Percentiles rank a stretch among this genome's conserved stretches.
Conservation (phyloP, 2,888 invertebrate species). For the Petrophora chlorosata region DNA sequence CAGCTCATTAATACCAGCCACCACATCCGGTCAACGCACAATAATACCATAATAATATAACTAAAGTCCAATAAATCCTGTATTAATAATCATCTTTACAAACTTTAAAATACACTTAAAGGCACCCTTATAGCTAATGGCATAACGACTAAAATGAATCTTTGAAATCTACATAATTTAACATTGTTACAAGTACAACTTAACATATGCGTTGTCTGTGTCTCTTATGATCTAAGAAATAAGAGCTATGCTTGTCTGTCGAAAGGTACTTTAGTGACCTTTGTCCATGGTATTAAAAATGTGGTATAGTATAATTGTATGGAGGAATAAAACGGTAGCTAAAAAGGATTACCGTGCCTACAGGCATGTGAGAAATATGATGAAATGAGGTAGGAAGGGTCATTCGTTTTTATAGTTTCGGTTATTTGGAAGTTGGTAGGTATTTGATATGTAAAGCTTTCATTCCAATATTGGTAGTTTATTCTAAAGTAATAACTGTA, state of each 20-base stretch:
- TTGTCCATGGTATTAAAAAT: slow-evolving; percentile 64
- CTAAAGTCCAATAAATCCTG: slow-evolving; percentile 67
- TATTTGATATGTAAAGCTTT: no score
- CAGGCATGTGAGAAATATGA: slow-evolving; percentile 62
- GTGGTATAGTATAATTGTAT: slow-evolving; percentile 38
- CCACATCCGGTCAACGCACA: slow-evolving; percentile 51
- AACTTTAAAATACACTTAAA: slow-evolving; percentile 3
- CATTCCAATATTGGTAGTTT: no score
- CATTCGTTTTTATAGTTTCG: slow-evolving; percentile 23
- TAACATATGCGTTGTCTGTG: slow-evolving; percentile 19
- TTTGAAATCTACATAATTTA: not conserved
- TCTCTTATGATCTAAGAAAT: slow-evolving; percentile 2
- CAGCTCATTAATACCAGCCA: slow-evolving; percentile 40
- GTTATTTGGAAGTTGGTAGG: slow-evolving; percentile 11
- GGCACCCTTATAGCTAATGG: not conserved
- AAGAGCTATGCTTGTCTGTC: slow-evolving; percentile 15
- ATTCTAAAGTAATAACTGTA: no score
- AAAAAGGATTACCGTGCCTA: slow-evolving; percentile 65
- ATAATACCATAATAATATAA: slow-evolving; percentile 56
- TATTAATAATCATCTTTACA: slow-evolving; percentile 45
- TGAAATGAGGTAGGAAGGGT: slow-evolving; percentile 56
- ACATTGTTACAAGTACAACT: slow-evolving; percentile 10
- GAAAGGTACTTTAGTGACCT: slow-evolving; percentile 37
- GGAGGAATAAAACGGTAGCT: slow-evolving; percentile 71
- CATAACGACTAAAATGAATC: slow-evolving; percentile 7